Percentiles rank a stretch among this genome's conserved stretches.
Evolutionary conservation across 2,888 invertebrate species (phyloP).

Genomic region (Drosophila mercatorum): DNA sequence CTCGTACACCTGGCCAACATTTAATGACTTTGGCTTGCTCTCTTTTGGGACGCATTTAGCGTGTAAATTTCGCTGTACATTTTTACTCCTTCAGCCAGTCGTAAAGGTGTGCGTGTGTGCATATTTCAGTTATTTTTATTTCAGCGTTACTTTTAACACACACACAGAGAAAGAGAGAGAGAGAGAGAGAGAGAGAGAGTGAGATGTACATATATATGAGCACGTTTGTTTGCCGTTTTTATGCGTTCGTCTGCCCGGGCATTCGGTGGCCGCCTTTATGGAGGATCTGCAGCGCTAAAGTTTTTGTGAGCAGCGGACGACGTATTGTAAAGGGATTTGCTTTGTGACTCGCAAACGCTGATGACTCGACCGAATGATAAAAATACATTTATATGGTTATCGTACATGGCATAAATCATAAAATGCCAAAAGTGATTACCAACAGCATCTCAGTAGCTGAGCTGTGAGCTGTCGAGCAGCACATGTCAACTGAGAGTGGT

Average conservation of each 20-base stretch:
- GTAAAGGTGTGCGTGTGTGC: conserved; percentile 64
- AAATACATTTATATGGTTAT: conserved; percentile 65
- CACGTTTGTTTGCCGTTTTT: conserved; percentile 61
- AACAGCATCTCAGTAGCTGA: conserved; percentile 1
- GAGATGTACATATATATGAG: conserved; percentile 35
- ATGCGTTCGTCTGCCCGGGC: conserved; percentile 43
- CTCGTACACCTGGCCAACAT: conserved; percentile 67
- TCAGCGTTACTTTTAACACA: conserved; percentile 68
- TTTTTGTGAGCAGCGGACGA: conserved; percentile 32
- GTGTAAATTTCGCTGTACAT: conserved; percentile 72
- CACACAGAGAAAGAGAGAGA: conserved; percentile 14
- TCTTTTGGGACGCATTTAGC: conserved; percentile 77
- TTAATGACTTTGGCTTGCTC: conserved; percentile 77
- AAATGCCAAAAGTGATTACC: conserved; percentile 31
- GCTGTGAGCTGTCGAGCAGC: too few species aligned
- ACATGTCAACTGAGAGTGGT: background rate
- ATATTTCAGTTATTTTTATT: conserved; percentile 76
- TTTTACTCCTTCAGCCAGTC: conserved; percentile 73
- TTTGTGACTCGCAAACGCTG: conserved; percentile 53
- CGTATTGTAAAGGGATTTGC: conserved; percentile 69
- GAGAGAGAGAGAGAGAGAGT: background rate
- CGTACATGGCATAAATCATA: conserved; percentile 62
- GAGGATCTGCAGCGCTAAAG: conserved; percentile 37
- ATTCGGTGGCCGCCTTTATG: conserved; percentile 31
- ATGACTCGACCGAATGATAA: conserved; percentile 57